Percentiles rank a stretch among this genome's conserved stretches.
Evolutionary conservation across 1,140 invertebrate species (phyloP).

Genomic region (Ips nitidus): DNA sequence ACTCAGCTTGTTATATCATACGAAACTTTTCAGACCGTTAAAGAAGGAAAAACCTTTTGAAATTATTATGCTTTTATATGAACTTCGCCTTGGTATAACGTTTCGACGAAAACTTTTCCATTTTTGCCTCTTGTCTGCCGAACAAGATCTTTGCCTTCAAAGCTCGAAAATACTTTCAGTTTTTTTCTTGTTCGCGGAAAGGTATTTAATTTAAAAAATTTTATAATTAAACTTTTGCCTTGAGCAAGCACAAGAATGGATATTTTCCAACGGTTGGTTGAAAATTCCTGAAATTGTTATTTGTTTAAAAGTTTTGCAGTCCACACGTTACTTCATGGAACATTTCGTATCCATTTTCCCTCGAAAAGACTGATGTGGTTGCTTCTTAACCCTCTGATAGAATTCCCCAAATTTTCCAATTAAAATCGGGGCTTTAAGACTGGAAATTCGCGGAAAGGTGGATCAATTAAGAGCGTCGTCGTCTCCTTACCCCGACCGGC

Average conservation of each 20-base stretch:
- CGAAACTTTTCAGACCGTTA: slow-evolving; percentile 29
- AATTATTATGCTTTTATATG: slow-evolving; percentile 29
- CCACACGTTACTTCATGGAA: too few species aligned
- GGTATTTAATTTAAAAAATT: slow-evolving; percentile 27
- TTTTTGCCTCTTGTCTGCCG: slow-evolving; percentile 19
- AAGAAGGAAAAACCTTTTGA: slow-evolving; percentile 27
- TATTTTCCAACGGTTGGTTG: too few species aligned
- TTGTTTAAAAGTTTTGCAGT: too few species aligned
- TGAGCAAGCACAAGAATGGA: too few species aligned
- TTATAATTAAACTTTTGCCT: slow-evolving; percentile 23
- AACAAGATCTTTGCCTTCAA: slow-evolving; percentile 21
- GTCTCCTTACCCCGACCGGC: slow-evolving; percentile 38
- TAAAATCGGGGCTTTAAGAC: slow-evolving; percentile 7
- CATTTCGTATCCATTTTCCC: too few species aligned
- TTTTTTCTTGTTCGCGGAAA: slow-evolving; percentile 14
- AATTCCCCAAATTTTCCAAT: neutral
- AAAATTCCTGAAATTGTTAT: too few species aligned
- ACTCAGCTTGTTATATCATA: slow-evolving; percentile 28
- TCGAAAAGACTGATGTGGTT: too few species aligned
- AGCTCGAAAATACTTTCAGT: slow-evolving; percentile 20
- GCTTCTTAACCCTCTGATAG: neutral
- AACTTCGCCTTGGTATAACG: slow-evolving; percentile 19
- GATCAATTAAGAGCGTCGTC: slow-evolving; percentile 42
- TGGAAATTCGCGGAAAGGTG: slow-evolving; percentile 34
- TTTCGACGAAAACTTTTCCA: slow-evolving; percentile 27